These are phyloP conservation scores for Drosophila pullipes DNA, from an alignment of 2,888 invertebrate genomes.

Conservation along the genomic window DNA sequence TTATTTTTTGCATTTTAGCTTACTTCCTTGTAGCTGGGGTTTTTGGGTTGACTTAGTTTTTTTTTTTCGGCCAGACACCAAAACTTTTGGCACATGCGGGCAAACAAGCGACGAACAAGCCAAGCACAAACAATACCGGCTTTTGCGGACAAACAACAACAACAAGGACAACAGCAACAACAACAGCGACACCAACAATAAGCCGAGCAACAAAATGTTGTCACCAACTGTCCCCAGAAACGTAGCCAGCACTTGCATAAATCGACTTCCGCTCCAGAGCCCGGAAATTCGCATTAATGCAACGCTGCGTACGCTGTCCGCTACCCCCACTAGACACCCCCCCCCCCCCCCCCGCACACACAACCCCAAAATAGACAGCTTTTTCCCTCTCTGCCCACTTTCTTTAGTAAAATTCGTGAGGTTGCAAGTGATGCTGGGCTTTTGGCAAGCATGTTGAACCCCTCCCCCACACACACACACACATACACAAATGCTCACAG, in stretches of 20 bases:
- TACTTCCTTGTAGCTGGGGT: background rate
- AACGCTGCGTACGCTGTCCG: constrained; percentile 48
- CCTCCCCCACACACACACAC: background rate
- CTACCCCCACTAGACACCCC: background rate
- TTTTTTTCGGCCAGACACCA: background rate
- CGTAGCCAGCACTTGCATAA: constrained; percentile 50
- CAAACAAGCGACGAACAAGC: constrained; percentile 24
- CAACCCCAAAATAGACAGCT: background rate
- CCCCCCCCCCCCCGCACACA: background rate
- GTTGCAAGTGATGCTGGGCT: constrained; percentile 65
- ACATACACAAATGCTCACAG: constrained; percentile 1
- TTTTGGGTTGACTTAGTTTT: background rate
- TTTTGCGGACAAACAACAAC: constrained; percentile 5
- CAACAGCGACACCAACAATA: constrained; percentile 27
- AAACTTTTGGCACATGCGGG: constrained; percentile 55
- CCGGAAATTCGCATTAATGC: constrained; percentile 80
- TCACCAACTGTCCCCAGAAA: constrained; percentile 54
- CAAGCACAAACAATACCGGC: background rate
- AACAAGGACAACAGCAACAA: constrained; percentile 18
- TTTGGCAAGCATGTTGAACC: constrained; percentile 14
- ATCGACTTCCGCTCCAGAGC: constrained; percentile 65
- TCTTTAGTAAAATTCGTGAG: constrained; percentile 58
- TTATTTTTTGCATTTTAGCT: background rate
- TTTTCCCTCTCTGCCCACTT: background rate
- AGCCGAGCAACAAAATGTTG: constrained; percentile 44